These are phyloP conservation scores for Stichodactyla helianthus DNA, from an alignment of 64 coral and sea anemone species.

Conservation along the genomic window DNA sequence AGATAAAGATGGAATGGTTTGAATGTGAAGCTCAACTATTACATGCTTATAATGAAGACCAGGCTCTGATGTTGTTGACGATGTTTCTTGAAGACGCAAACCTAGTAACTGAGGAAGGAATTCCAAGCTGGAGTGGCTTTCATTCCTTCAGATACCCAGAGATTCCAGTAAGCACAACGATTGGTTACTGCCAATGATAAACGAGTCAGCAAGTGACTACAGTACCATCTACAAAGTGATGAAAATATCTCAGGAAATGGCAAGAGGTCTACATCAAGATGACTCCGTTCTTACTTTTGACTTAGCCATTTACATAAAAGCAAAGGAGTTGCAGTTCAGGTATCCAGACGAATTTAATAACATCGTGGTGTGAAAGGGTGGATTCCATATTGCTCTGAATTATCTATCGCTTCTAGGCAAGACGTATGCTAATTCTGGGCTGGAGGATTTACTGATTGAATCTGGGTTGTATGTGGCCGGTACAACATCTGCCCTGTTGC, in stretches of 20 bases:
- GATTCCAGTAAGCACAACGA: neutral
- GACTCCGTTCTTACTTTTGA: conserved; percentile 49
- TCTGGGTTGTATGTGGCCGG: neutral
- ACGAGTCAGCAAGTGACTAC: conserved; percentile 17
- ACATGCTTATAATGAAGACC: too few relatives aligned
- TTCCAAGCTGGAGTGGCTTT: conserved; percentile 47
- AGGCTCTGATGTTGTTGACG: too few relatives aligned
- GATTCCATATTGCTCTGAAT: neutral
- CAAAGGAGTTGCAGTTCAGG: conserved; percentile 41
- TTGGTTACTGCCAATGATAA: conserved; percentile 55
- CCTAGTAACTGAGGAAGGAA: neutral
- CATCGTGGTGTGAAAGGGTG: conserved; percentile 10
- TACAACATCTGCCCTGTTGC: neutral
- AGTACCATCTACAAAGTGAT: conserved; percentile 36
- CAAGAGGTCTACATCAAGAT: neutral
- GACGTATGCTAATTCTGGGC: conserved; percentile 9
- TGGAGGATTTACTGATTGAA: conserved; percentile 28
- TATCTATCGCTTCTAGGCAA: conserved; percentile 21
- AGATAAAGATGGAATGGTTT: neutral
- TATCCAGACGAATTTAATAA: conserved; percentile 2
- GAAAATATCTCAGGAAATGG: conserved; percentile 9
- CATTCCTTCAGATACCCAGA: neutral
- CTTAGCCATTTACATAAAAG: conserved; percentile 53
- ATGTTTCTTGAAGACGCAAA: neutral
- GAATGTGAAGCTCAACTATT: neutral